Evolutionary conservation across 2,888 invertebrate species (phyloP), one percentile per base, ranked within the genome.

Genomic region (Ryuthela nishihirai): DNA sequence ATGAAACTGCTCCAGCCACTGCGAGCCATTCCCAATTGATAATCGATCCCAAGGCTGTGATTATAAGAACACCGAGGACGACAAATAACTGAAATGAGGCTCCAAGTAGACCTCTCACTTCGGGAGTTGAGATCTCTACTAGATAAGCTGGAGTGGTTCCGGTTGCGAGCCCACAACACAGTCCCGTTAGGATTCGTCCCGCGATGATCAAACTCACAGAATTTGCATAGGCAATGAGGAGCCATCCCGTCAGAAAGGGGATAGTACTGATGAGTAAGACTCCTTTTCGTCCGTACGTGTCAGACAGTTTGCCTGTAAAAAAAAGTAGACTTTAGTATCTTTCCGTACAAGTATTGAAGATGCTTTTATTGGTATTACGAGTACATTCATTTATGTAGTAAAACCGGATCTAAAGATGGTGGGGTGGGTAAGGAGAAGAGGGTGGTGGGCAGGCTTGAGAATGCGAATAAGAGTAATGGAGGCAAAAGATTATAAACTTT

Each of bases 231-330:
- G 64, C 55, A 20, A 75, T 71, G 17, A 67, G 56, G 3, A 69
- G 18, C 70, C 72, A 75, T 2, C 75, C 75, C 9, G 69, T 12
- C 1, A 72, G 26, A 54, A 72, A 74, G 0, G 74, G 73, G 5
- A 73, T 10, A 1, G 70, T 66, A 15, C 71, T 68, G 4, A 71
- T 4, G 17, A 69, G 42, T 12, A 65, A 34, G 9, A 50, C 50
- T 24, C 53, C 49, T 62, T 69, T 72, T 24, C 75, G 66, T 4
- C 75, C 75, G 49, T 68, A 59, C 58, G 41, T 45, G 35, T 62
- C 54, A n/a, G 54, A 44, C n/a, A 55, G 17, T 12, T 23, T 43
- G 17, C 53, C 59, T 60, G 20, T 5, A 54, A 54, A 36, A 18
- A 35, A 54, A 36, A 48, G 20, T 17, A 15, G 1, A 38, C 17